Base-by-base conservation (phyloP, 2,797 vertebrate species). In the Sciaenops ocellatus region DNA sequence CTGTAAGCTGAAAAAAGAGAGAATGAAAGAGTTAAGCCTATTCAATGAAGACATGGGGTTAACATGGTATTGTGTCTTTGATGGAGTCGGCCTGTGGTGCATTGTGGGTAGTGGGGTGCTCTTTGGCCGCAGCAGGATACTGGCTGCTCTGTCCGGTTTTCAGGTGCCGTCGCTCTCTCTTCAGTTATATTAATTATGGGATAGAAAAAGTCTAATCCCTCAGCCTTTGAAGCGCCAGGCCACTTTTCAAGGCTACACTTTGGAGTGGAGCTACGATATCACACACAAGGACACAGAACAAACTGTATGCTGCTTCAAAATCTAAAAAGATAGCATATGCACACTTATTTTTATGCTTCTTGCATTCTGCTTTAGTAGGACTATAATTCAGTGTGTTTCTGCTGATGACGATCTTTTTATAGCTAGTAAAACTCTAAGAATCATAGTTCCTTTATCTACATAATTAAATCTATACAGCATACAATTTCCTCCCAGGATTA, bases 171-270 rank as follows among this genome's bases (percentile, higher is more conserved):
- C 95, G 94, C 95, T 96, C 95, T 96, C 95, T 94, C 95, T 95
- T 96, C 94, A 94, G 95, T 95, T 96, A 97, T 97, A 98, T 98
- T 99, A 97, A 98, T 98, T 98, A 97, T 96, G 96, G 96, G 95
- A 97, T 97, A 96, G 97, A 96, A 95, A 90, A 84, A 84, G 92
- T 96, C 95, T 97, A 98, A 98, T 98, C 97, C 96, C 90, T 81
- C 87, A 93, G 93, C 94, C 97, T 98, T 99, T 98, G 96, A 98
- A 97, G 96, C 94, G 86, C 90, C 92, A 94, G 96, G 94, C 94
- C 96, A 96, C 95, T 97, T 97, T 93, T 97, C 96, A 96, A 97
- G 94, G 95, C 96, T 96, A 91, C 91, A 97, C 95, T 96, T 96
- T 93, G 94, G 95, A 96, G 95, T 93, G 94, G 90, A 95, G 93